Conservation (phyloP, 1,140 invertebrate species). For the Leptopilina clavipes region DNA sequence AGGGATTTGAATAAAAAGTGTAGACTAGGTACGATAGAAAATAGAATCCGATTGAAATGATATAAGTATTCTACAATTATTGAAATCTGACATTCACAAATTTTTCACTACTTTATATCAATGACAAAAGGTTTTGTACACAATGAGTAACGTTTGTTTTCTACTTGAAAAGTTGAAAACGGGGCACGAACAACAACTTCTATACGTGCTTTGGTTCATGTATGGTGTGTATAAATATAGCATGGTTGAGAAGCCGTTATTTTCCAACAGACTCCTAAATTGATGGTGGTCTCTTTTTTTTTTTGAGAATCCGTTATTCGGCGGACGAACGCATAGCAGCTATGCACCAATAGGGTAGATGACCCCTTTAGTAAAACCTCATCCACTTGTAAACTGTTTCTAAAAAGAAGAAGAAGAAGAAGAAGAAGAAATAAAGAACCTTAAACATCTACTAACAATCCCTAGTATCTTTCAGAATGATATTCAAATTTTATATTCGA, state of each 20-base stretch:
- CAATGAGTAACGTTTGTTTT: neutral
- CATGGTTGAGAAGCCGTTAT: slow-evolving; percentile 24
- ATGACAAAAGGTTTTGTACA: slow-evolving; percentile 4
- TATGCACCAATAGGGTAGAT: neutral
- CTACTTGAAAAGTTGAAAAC: neutral
- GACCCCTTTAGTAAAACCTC: slow-evolving; percentile 1
- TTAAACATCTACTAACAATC: neutral
- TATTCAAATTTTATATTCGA: too few species aligned
- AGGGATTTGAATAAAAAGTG: too few species aligned
- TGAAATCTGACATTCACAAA: too few species aligned
- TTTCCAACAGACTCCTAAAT: slow-evolving; percentile 31
- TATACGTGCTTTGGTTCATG: slow-evolving; percentile 11
- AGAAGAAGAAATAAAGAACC: too few species aligned
- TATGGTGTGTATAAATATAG: neutral
- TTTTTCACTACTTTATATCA: neutral
- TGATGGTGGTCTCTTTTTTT: slow-evolving; percentile 21
- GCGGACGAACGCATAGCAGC: neutral
- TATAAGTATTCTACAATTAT: too few species aligned
- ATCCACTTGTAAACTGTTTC: neutral
- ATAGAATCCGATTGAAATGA: too few species aligned
- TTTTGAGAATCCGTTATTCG: slow-evolving; percentile 33
- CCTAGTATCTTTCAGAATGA: too few species aligned
- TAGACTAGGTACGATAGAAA: too few species aligned
- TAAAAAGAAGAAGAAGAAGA: neutral
- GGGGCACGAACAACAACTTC: neutral